Percentiles rank a stretch among this genome's conserved stretches.
phyloP scores from a whole-genome alignment of 2,888 invertebrate species.

The Incurvaria masculella region DNA sequence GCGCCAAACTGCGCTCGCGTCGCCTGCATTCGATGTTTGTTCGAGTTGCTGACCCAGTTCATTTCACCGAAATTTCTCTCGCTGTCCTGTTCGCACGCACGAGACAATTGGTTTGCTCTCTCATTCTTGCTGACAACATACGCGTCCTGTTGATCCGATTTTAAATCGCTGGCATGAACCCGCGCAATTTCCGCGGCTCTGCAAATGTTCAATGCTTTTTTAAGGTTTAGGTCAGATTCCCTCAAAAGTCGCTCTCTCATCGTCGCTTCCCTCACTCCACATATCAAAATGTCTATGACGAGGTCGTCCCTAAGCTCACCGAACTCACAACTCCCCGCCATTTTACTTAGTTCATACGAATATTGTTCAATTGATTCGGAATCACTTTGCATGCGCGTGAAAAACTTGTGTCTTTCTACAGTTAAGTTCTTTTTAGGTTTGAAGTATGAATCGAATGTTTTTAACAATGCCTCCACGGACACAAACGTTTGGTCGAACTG shows the following conservation, averaged over 20 bases:
- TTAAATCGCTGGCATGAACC: background rate
- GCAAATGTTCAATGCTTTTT: background rate
- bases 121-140: background rate
- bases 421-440: constrained; percentile 15
- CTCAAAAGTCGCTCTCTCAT: background rate
- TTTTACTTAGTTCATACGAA: background rate
- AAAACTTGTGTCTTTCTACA: constrained; percentile 15
- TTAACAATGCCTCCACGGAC: constrained; percentile 8
- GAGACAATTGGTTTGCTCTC: background rate
- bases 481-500: constrained; percentile 7
- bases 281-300: background rate
- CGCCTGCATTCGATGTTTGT: too few species aligned
- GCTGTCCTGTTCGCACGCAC: background rate
- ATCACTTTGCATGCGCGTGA: constrained; percentile 13
- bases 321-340: background rate
- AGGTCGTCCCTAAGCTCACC: background rate
- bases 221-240: background rate
- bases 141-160: too few species aligned
- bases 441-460: constrained; percentile 14
- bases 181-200: background rate
- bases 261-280: background rate
- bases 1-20: too few species aligned
- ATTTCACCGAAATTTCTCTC: too few species aligned
- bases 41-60: too few species aligned
- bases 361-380: constrained; percentile 13